Conservation (phyloP, 2,113 vertebrate species). For the Natator depressus region DNA sequence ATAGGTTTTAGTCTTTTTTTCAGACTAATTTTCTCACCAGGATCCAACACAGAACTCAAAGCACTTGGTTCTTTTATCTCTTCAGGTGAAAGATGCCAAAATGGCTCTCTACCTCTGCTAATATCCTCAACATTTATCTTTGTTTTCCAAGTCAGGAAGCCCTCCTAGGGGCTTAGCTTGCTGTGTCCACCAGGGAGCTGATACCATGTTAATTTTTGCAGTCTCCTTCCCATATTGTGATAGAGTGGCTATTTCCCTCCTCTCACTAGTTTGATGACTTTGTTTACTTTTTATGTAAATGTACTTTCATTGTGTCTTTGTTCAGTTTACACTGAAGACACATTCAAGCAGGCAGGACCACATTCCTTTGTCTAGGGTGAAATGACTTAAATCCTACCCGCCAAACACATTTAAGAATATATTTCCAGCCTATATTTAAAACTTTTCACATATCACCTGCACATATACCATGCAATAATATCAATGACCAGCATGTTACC, state of each 20-base stretch:
- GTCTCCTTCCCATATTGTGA: too few species aligned
- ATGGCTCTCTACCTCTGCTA: background rate
- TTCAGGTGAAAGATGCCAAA: background rate
- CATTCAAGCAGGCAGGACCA: too few species aligned
- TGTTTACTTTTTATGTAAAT: too few species aligned
- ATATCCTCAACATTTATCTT: background rate
- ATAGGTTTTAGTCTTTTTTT: background rate
- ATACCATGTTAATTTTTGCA: background rate
- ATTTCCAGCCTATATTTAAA: background rate
- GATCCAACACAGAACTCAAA: background rate
- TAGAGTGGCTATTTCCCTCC: too few species aligned
- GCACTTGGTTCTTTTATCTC: background rate
- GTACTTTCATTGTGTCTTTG: too few species aligned
- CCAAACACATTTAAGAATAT: background rate
- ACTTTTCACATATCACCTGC: background rate
- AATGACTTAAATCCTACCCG: background rate
- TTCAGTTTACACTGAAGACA: too few species aligned
- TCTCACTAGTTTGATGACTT: too few species aligned
- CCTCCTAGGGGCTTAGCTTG: background rate
- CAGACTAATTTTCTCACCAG: background rate
- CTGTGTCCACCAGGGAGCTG: background rate
- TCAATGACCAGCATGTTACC: too few species aligned
- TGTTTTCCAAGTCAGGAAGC: background rate
- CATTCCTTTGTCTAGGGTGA: too few species aligned
- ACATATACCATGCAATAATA: too few species aligned